Conservation (phyloP, 2,797 vertebrate genomes). For the Enteromius thamalakanensis region DNA sequence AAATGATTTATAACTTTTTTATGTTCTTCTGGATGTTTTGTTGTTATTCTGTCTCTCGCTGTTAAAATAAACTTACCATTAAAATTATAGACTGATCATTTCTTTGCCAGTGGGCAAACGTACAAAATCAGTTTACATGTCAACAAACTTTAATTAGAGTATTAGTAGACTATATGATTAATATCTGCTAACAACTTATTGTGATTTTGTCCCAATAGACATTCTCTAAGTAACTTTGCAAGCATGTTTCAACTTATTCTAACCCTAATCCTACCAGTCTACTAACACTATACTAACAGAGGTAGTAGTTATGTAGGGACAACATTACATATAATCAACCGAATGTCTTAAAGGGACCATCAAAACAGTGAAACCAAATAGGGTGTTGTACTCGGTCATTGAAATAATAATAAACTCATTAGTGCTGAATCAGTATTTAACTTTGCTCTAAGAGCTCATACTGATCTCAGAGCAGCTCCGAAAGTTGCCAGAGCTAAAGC, state of each 20-base stretch:
- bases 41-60: no score
- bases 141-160: neutral
- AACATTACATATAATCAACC: neutral
- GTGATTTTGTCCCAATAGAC: neutral
- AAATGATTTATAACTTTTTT: no score
- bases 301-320: neutral
- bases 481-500: neutral
- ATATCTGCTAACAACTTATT: neutral
- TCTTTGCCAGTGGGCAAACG: no score
- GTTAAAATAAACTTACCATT: no score
- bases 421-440: slow-evolving; percentile 20
- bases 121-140: neutral
- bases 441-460: neutral
- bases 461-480: slow-evolving; percentile 16
- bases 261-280: neutral
- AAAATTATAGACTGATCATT: no score
- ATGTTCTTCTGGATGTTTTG: no score
- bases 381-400: neutral
- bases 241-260: neutral
- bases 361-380: neutral
- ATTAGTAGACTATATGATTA: neutral
- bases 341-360: neutral
- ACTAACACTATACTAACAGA: neutral
- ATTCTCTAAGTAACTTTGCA: neutral
- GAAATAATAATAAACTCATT: neutral